Percentiles rank a stretch among this genome's conserved stretches.
These are phyloP conservation scores for Malaclemys terrapin DNA, from an alignment of 2,113 vertebrate species.

Conservation along the genomic window DNA sequence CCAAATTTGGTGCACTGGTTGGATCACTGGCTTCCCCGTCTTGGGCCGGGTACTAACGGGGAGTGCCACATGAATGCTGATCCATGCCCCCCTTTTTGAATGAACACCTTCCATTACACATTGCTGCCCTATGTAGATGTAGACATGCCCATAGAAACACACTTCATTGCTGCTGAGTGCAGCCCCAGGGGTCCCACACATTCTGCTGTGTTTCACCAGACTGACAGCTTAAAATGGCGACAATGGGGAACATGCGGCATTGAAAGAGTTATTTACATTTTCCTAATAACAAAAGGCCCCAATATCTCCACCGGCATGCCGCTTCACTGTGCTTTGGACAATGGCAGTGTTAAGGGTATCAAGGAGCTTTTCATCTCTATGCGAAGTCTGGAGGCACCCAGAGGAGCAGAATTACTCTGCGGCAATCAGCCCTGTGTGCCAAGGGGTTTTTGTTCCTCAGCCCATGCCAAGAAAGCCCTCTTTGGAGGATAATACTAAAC, in stretches of 20 bases:
- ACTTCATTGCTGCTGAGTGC: not conserved
- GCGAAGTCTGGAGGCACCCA: not conserved
- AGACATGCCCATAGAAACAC: not conserved
- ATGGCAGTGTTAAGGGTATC: not conserved
- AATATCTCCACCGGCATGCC: not conserved
- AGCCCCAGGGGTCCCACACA: not conserved
- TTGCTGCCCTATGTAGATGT: not conserved
- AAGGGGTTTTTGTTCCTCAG: not conserved
- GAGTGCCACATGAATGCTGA: too few relatives aligned
- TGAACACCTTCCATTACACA: too few relatives aligned
- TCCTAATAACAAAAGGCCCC: not conserved
- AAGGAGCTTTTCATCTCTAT: not conserved
- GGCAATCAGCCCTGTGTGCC: conserved; percentile 13
- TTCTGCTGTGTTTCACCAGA: not conserved
- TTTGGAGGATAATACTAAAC: conserved; percentile 42
- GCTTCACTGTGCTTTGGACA: not conserved
- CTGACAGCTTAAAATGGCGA: not conserved
- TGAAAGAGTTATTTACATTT: not conserved
- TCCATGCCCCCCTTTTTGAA: too few relatives aligned
- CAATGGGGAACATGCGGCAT: not conserved
- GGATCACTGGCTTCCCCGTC: too few relatives aligned
- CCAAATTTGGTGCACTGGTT: too few relatives aligned
- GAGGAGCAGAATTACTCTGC: not conserved
- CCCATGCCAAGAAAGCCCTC: conserved; percentile 27
- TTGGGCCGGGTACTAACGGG: too few relatives aligned